These are phyloP conservation scores for Aplidium turbinatum DNA, from an alignment of 23 tunicate species.

Conservation along the genomic window DNA sequence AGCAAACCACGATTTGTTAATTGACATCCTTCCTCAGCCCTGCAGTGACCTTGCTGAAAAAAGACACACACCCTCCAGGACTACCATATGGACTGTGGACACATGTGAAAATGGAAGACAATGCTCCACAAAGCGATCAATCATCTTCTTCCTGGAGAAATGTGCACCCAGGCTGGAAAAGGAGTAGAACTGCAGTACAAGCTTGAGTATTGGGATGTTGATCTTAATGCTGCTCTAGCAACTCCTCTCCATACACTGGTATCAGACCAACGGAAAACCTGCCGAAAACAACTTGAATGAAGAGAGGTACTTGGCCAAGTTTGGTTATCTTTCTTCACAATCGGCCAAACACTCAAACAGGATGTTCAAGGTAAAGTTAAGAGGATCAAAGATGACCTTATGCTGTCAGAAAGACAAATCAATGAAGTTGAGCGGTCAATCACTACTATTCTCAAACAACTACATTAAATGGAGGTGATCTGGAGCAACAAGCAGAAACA, in stretches of 20 bases:
- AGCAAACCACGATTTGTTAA: no score
- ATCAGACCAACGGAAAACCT: slow-evolving; percentile 2
- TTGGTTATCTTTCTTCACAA: slow-evolving; percentile 12
- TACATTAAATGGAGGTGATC: slow-evolving; percentile 1
- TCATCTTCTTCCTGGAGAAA: background rate
- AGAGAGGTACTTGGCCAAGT: slow-evolving; percentile 17
- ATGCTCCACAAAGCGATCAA: slow-evolving; percentile 1
- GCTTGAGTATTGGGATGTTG: slow-evolving; percentile 3
- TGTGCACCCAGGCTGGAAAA: slow-evolving; percentile 5
- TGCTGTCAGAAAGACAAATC: background rate
- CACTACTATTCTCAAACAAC: background rate
- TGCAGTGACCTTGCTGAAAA: no score
- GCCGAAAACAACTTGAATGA: slow-evolving; percentile 6
- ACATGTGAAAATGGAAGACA: no score
- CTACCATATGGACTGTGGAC: no score
- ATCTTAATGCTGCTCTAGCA: background rate
- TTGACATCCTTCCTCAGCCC: no score
- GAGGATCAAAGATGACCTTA: slow-evolving; percentile 26
- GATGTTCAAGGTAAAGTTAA: slow-evolving; percentile 13
- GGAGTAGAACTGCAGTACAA: slow-evolving; percentile 10
- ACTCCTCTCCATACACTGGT: slow-evolving; percentile 6
- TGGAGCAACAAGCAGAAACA: slow-evolving; percentile 7
- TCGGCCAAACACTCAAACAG: slow-evolving; percentile 15
- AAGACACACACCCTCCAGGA: no score
- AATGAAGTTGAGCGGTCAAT: slow-evolving; percentile 11